phyloP scores from a whole-genome alignment of 2,888 invertebrate species.

The Oxyscelio sp. region DNA sequence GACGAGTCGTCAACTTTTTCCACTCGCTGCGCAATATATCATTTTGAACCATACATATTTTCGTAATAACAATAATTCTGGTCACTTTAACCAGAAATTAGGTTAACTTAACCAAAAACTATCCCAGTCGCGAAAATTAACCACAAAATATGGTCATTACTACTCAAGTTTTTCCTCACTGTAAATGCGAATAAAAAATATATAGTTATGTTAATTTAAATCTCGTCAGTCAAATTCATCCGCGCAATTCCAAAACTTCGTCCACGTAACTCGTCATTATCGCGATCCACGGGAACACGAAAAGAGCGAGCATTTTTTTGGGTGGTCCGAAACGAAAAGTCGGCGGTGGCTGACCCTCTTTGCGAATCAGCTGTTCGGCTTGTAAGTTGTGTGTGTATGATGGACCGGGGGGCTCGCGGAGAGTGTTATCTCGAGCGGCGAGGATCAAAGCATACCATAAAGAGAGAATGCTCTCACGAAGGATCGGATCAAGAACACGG shows the following conservation, averaged over 20 bases:
- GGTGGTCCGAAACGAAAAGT: slow-evolving; percentile 69
- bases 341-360: slow-evolving; percentile 81
- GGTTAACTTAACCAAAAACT: too few relatives aligned
- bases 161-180: too few relatives aligned
- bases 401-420: slow-evolving; percentile 38
- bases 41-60: too few relatives aligned
- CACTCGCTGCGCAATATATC: too few relatives aligned
- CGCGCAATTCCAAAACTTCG: neutral
- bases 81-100: too few relatives aligned
- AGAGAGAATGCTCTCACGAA: slow-evolving; percentile 76
- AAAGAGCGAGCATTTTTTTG: slow-evolving; percentile 60
- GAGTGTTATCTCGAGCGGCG: slow-evolving; percentile 76
- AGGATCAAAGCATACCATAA: slow-evolving; percentile 83
- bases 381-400: slow-evolving; percentile 64
- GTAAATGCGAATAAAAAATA: too few relatives aligned
- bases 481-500: slow-evolving; percentile 58
- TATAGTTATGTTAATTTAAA: too few relatives aligned
- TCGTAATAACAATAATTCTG: too few relatives aligned
- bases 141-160: neutral
- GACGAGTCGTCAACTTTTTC: too few relatives aligned
- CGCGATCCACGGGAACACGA: slow-evolving; percentile 42
- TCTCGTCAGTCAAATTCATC: neutral
- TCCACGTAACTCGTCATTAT: slow-evolving; percentile 54
- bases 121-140: too few relatives aligned
- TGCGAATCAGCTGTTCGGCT: slow-evolving; percentile 82